phyloP scores from a whole-genome alignment of 2,797 vertebrate genomes.

The Siniperca scherzeri region DNA sequence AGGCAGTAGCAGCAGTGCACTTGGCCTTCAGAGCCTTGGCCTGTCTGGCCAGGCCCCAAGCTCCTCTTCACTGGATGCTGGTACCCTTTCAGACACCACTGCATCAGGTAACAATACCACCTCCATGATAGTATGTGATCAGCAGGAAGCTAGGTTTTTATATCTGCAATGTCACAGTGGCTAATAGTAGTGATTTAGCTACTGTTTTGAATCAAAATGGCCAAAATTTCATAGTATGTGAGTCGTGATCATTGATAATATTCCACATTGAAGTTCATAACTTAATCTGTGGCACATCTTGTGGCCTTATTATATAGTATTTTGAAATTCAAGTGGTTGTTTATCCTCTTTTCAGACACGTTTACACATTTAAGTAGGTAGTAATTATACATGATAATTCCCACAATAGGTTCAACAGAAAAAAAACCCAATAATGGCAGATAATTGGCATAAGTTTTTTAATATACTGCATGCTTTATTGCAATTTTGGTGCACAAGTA shows the following conservation, averaged over 20 bases:
- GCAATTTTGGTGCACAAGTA: constrained; percentile 49
- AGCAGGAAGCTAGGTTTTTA: constrained; percentile 14
- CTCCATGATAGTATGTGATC: not conserved
- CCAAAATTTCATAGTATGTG: not conserved
- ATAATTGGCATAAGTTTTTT: constrained; percentile 8
- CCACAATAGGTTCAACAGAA: constrained; percentile 7
- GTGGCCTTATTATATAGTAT: not conserved
- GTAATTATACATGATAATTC: constrained; percentile 14
- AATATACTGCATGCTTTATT: constrained; percentile 42
- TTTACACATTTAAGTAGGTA: not conserved
- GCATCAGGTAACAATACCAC: constrained; percentile 94
- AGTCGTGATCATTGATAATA: constrained; percentile 1
- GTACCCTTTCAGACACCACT: constrained; percentile 98
- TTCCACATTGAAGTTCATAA: not conserved
- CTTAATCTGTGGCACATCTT: constrained; percentile 11
- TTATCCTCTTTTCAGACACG: not conserved
- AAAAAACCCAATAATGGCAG: not conserved
- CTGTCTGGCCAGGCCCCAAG: constrained; percentile 98
- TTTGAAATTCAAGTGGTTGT: not conserved
- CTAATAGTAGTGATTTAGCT: not conserved
- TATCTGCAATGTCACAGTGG: constrained; percentile 10
- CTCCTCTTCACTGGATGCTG: constrained; percentile 98
- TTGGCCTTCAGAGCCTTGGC: constrained; percentile 97
- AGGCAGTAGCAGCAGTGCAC: constrained; percentile 99
- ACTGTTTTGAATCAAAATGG: not conserved